Evolutionary conservation across 2,888 invertebrate species (phyloP), one percentile per base, ranked within the genome.

Genomic region (Mechanitis mazaeus): DNA sequence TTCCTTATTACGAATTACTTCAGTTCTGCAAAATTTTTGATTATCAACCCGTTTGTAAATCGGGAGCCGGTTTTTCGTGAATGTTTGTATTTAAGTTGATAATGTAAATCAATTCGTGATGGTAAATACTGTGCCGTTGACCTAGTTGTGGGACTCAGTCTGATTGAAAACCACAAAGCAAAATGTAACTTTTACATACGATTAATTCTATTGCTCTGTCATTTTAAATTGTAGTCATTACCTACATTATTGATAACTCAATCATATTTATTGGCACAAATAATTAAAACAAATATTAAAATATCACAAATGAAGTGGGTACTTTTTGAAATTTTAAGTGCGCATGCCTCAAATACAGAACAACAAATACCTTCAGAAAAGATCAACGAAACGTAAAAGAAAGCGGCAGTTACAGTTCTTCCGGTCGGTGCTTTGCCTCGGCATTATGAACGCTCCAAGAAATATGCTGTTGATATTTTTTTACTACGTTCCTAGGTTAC

Each of bases 331-430:
- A 31, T 31, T n/a, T 45, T 33, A 56, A 59, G 59, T 61, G 55
- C 46, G 53, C 54, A 45, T 55, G 55, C 42, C 20, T 47, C 7
- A 38, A 58, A n/a, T n/a, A 54, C 60, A 58, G 65, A 63, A 59
- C 69, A 69, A 66, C 56, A 66, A 68, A 67, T 63, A 60, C 69
- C 64, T 72, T 70, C 73, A 71, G 67, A 67, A 66, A 64, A 58
- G 67, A 69, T 66, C 76, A 77, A 65, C 74, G 73, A 66, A 69
- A 73, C 75, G 80, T 69, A 72, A 73, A 75, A 75, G 81, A 79
- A 82, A 76, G 71, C 72, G 78, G 77, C 75, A 75, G 82, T 81
- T 79, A 76, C 75, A 71, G 69, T 63, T 71, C 68, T 79, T 80
- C 81, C 81, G 81, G 75, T 72, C 75, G 72, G 60, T 72, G 75